Evolutionary conservation across 2,888 invertebrate genomes (phyloP).

Genomic region (Lacanobia wlatinum): DNA sequence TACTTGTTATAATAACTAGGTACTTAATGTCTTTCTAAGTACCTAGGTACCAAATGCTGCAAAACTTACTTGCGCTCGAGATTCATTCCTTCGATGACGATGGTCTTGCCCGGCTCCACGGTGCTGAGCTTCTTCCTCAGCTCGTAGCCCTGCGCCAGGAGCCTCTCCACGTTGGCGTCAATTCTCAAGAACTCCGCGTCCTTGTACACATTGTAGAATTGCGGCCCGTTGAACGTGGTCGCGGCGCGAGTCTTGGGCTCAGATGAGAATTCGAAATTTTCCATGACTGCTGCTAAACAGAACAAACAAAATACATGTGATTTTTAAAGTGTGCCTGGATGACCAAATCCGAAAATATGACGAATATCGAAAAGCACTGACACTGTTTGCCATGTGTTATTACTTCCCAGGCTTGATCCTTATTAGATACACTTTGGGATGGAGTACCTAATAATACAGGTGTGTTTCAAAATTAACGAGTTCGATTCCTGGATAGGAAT

Average conservation of each 20-base stretch:
- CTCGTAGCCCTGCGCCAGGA: constrained; percentile 71
- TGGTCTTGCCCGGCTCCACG: constrained; percentile 66
- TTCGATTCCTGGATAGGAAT: too few species aligned
- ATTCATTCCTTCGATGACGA: constrained; percentile 61
- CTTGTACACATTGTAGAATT: constrained; percentile 62
- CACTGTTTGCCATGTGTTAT: too few species aligned
- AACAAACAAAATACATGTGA: background rate
- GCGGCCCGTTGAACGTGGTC: constrained; percentile 47
- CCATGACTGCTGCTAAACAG: constrained; percentile 32
- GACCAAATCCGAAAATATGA: too few species aligned
- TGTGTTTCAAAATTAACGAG: too few species aligned
- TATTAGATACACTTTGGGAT: too few species aligned
- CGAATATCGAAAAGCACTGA: too few species aligned
- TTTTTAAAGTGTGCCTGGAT: too few species aligned
- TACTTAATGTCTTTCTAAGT: background rate
- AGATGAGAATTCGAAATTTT: constrained; percentile 48
- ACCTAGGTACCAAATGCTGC: background rate
- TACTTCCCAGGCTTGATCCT: too few species aligned
- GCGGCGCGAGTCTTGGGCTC: background rate
- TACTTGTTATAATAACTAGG: too few species aligned
- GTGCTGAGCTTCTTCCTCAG: constrained; percentile 70
- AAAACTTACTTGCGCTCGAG: constrained; percentile 54
- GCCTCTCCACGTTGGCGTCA: constrained; percentile 69
- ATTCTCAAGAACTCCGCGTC: constrained; percentile 71
- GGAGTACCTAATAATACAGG: too few species aligned